Percentiles rank a stretch among this genome's conserved stretches.
phyloP scores from a whole-genome alignment of 2,797 vertebrate genomes.

The Centroberyx gerrardi region DNA sequence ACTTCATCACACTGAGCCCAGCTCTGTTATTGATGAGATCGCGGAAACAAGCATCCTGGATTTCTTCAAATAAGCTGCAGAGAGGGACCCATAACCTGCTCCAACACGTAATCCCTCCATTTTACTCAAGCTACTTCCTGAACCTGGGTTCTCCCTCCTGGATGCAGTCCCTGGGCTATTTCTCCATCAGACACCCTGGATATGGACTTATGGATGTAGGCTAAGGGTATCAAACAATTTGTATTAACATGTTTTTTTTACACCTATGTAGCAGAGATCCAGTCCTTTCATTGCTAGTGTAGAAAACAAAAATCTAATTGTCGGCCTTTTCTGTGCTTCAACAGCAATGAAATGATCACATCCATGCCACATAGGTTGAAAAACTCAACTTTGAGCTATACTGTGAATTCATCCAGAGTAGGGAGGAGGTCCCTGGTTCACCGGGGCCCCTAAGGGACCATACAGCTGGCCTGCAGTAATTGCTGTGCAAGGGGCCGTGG shows the following conservation, averaged over 20 bases:
- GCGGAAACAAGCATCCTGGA: conserved; percentile 64
- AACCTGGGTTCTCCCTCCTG: conserved; percentile 28
- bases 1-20: conserved; percentile 69
- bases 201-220: background rate
- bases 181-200: conserved; percentile 44
- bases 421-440: conserved; percentile 71
- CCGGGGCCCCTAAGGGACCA: conserved; percentile 68
- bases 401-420: conserved; percentile 33
- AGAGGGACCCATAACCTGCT: conserved; percentile 66
- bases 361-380: conserved; percentile 15
- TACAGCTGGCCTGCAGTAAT: conserved; percentile 83
- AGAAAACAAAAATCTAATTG: background rate
- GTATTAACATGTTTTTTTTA: background rate
- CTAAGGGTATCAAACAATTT: background rate
- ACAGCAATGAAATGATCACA: background rate
- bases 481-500: conserved; percentile 71
- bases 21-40: conserved; percentile 66
- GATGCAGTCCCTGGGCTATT: conserved; percentile 50
- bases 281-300: background rate
- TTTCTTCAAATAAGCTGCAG: conserved; percentile 61
- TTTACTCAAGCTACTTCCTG: conserved; percentile 64
- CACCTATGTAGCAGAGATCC: background rate
- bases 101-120: conserved; percentile 65
- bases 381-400: background rate
- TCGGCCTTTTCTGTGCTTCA: background rate